A percentile compares a stretch with the other conserved stretches of the same genome.
Conservation (phyloP, 2,113 vertebrate species). For the Capreolus pygargus region DNA sequence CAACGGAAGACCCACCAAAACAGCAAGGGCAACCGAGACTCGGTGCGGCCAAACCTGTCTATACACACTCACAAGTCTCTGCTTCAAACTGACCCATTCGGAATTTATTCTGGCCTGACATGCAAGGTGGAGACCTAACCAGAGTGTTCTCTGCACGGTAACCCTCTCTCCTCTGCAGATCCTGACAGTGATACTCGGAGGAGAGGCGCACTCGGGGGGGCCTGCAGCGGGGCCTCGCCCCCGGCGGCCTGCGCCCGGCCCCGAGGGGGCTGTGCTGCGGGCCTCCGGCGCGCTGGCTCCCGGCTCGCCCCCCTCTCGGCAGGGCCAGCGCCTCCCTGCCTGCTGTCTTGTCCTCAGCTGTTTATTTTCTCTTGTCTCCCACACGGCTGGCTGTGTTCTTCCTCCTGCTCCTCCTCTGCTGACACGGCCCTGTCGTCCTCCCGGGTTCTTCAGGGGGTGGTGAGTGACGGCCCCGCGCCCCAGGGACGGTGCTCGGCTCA, state of each 20-base stretch:
- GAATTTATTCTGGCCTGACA: not conserved
- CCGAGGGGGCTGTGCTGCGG: not conserved
- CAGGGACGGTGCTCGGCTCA: not conserved
- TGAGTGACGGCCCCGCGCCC: not conserved
- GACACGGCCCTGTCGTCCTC: not conserved
- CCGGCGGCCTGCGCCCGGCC: not conserved
- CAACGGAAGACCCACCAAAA: accelerated
- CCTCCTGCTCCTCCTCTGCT: not conserved
- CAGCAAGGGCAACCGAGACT: accelerated
- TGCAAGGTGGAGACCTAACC: not conserved
- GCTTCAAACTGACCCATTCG: not conserved
- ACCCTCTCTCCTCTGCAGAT: not conserved
- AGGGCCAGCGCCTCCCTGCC: not conserved
- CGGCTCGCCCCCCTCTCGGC: not conserved
- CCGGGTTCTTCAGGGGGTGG: not conserved
- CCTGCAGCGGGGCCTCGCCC: not conserved
- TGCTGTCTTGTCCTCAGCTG: not conserved
- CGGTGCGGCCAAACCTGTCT: accelerated
- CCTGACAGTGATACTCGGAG: not conserved
- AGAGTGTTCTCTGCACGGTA: not conserved
- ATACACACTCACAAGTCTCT: accelerated
- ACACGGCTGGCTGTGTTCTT: not conserved
- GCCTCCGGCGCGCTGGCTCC: not conserved
- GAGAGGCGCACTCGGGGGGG: not conserved
- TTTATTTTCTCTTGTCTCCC: not conserved